A percentile compares a stretch with the other conserved stretches of the same genome.
Evolutionary conservation across 1,140 invertebrate species (phyloP).

Genomic region (Lepidurus apus): DNA sequence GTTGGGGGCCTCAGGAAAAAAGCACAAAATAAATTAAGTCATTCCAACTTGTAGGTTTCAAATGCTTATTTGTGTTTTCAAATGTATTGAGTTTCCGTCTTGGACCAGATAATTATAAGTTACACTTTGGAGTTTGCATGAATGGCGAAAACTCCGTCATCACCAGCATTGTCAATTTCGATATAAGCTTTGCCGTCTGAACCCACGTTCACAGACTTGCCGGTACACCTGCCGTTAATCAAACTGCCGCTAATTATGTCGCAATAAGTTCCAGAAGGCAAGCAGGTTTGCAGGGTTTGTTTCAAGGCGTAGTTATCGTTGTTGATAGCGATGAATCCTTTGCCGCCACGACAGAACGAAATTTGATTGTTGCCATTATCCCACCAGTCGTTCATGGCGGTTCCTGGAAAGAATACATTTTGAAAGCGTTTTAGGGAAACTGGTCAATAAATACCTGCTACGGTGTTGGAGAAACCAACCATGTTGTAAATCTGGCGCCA

Average conservation of each 20-base stretch:
- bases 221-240: slow-evolving; percentile 58
- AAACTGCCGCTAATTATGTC: slow-evolving; percentile 74
- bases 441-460: slow-evolving; percentile 41
- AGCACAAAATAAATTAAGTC: too few relatives aligned
- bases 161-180: slow-evolving; percentile 51
- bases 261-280: slow-evolving; percentile 73
- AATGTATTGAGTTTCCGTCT: too few relatives aligned
- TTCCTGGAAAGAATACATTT: slow-evolving; percentile 59
- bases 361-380: slow-evolving; percentile 67
- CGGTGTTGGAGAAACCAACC: slow-evolving; percentile 66
- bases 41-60: too few relatives aligned
- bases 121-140: slow-evolving; percentile 49
- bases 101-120: too few relatives aligned
- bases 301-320: slow-evolving; percentile 52
- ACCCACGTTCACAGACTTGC: slow-evolving; percentile 60
- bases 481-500: slow-evolving; percentile 77
- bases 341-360: slow-evolving; percentile 64
- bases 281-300: slow-evolving; percentile 57
- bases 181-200: slow-evolving; percentile 58
- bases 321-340: slow-evolving; percentile 68
- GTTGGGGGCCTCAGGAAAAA: too few relatives aligned
- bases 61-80: too few relatives aligned
- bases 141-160: slow-evolving; percentile 71
- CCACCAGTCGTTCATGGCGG: slow-evolving; percentile 61
- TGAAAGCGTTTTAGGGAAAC: slow-evolving; percentile 45